A percentile compares a stretch with the other conserved stretches of the same genome.
Evolutionary conservation across 2,797 vertebrate species (phyloP).

Genomic region (Antennarius maculatus): DNA sequence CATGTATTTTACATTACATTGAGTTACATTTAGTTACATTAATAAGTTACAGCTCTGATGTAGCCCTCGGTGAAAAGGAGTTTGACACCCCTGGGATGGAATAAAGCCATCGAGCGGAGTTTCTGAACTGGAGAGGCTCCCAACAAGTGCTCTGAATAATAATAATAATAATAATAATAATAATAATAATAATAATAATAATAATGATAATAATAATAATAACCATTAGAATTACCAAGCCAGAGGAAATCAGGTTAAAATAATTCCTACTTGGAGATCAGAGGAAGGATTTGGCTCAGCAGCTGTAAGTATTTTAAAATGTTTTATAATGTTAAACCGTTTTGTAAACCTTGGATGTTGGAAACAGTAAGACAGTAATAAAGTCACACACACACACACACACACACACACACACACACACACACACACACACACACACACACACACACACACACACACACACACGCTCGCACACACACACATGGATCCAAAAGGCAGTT

Average conservation of each 20-base stretch:
- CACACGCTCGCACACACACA: too few relatives aligned
- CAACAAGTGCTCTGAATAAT: constrained; percentile 50
- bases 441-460: too few relatives aligned
- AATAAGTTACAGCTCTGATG: too few relatives aligned
- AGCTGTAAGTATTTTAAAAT: constrained; percentile 27
- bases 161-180: constrained; percentile 35
- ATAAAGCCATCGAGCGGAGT: too few relatives aligned
- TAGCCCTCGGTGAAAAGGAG: not conserved
- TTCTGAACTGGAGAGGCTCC: constrained; percentile 29
- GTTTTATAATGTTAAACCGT: constrained; percentile 40
- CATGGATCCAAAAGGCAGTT: constrained; percentile 7
- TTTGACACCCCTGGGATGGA: too few relatives aligned
- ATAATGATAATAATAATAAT: too few relatives aligned
- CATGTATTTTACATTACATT: not conserved
- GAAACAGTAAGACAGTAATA: constrained; percentile 17
- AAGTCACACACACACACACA: too few relatives aligned
- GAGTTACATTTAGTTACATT: not conserved
- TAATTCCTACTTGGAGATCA: constrained; percentile 37
- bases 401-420: too few relatives aligned
- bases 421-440: too few relatives aligned
- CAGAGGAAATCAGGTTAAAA: constrained; percentile 38
- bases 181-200: too few relatives aligned
- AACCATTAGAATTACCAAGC: not conserved
- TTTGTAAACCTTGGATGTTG: constrained; percentile 18
- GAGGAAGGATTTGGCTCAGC: too few relatives aligned